Evolutionary conservation across 1,140 invertebrate species (phyloP).

Genomic region (Nymphalis io): DNA sequence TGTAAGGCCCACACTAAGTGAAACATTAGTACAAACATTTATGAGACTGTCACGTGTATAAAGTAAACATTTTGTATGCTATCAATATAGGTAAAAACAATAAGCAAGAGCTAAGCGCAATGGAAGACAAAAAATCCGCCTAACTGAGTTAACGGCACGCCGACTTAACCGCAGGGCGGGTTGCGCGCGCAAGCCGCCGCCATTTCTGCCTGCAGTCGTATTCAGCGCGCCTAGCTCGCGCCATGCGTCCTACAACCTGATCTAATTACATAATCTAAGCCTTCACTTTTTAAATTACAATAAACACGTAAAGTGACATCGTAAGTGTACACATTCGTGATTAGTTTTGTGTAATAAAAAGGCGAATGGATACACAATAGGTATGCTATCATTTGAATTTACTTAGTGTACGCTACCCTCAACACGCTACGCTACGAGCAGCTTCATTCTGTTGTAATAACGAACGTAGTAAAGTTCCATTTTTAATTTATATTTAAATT

Average conservation of each 20-base stretch:
- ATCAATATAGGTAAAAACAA: no score
- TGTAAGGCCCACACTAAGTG: no score
- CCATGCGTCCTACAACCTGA: constrained; percentile 60
- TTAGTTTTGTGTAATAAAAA: constrained; percentile 38
- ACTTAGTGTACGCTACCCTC: constrained; percentile 22
- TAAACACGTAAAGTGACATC: constrained; percentile 31
- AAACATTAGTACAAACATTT: no score
- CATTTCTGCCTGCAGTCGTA: constrained; percentile 75
- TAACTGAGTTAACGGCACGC: constrained; percentile 16
- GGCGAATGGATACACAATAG: constrained; percentile 43
- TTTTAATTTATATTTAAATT: constrained; percentile 33
- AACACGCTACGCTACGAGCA: constrained; percentile 38
- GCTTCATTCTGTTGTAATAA: constrained; percentile 21
- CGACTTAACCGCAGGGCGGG: constrained; percentile 61
- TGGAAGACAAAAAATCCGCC: constrained; percentile 8
- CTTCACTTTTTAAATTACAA: constrained; percentile 37
- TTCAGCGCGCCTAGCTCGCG: constrained; percentile 61
- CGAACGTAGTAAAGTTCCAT: constrained; percentile 17
- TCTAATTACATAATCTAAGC: constrained; percentile 66
- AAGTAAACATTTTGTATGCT: no score
- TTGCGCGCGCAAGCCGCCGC: constrained; percentile 71
- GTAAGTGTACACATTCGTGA: constrained; percentile 39
- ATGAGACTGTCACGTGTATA: no score
- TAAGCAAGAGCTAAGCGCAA: no score
- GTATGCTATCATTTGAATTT: constrained; percentile 32